Base-by-base conservation (phyloP, 1,140 invertebrate species). In the Hirudo medicinalis region DNA sequence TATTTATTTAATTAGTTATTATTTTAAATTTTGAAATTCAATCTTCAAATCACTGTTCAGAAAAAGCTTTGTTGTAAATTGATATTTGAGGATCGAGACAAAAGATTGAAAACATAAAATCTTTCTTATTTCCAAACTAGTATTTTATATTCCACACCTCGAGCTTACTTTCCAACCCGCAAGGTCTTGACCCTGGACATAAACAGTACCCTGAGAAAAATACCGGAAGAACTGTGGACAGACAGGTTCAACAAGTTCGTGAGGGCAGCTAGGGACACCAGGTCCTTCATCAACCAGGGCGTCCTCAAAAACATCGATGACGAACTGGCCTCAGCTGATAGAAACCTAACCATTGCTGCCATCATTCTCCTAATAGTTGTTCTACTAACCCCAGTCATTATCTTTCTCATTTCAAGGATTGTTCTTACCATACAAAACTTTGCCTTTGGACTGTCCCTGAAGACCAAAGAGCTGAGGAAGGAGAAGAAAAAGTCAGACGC, bases 401-500 rank as follows among this genome's bases (percentile, higher is more conserved):
- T 79, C 49, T 70, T 78, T 32, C 77, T 76, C 17, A 77, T 78
- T 13, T 74, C 76, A 49, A 75, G 76, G 19, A 75, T 80, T 22
- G 76, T 78, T 0, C 75, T 75, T 29, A 76, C 77, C 74, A 79
- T 80, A n/a, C 80, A 81, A 75, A 77, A 76, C 17, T 81, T 79
- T 74, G 80, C 80, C 32, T 70, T 76, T 54, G 78, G 78, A 0
- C 73, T 82, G 55, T 77, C 80, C 0, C 75, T 79, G 19, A 80
- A 80, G 74, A 80, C 80, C 11, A 77, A 78, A 71, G 80, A 81
- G 73, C 72, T 81, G 57, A 77, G 75, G 29, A 74, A 76, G 8
- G 80, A 82, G 72, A 76, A 80, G 70, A 78, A 79, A 69, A 76
- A 77, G 49, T 80, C 80, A 2, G 80, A 82, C 72, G 77, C 75